A percentile compares a stretch with the other conserved stretches of the same genome.
phyloP scores from a whole-genome alignment of 2,797 vertebrate genomes.

The Artibeus lituratus region DNA sequence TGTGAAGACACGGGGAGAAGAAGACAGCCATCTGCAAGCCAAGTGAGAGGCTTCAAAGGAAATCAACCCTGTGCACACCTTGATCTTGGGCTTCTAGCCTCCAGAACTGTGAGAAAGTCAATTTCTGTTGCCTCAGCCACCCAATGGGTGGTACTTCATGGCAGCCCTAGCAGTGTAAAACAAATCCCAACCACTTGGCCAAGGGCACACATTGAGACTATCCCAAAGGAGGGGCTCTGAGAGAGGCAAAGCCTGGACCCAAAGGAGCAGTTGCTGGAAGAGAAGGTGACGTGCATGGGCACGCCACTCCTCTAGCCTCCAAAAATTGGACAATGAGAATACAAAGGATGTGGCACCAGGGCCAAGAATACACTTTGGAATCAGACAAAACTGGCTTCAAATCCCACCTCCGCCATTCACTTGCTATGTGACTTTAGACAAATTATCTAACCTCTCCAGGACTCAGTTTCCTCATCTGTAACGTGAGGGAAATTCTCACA shows the following conservation, averaged over 20 bases:
- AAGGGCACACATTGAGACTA: background rate
- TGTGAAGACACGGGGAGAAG: background rate
- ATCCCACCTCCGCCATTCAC: background rate
- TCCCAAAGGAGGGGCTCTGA: background rate
- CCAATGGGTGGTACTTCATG: accelerated
- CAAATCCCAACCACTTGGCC: background rate
- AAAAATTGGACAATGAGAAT: background rate
- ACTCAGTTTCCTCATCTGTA: background rate
- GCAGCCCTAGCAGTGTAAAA: background rate
- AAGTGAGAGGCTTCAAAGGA: background rate
- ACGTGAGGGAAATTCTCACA: accelerated
- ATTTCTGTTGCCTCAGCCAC: background rate
- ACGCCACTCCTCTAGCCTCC: too few species aligned
- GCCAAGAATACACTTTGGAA: background rate
- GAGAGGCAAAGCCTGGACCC: background rate
- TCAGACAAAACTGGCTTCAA: background rate
- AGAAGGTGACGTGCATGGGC: accelerated
- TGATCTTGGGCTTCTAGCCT: background rate
- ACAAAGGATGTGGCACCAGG: background rate
- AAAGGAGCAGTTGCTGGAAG: background rate
- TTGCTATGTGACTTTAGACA: background rate
- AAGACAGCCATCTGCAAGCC: accelerated
- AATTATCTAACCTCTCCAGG: background rate
- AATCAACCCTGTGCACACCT: background rate
- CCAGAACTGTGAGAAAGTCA: background rate